Evolutionary conservation across 1,140 invertebrate genomes (phyloP).

Genomic region (Papilio xuthus): DNA sequence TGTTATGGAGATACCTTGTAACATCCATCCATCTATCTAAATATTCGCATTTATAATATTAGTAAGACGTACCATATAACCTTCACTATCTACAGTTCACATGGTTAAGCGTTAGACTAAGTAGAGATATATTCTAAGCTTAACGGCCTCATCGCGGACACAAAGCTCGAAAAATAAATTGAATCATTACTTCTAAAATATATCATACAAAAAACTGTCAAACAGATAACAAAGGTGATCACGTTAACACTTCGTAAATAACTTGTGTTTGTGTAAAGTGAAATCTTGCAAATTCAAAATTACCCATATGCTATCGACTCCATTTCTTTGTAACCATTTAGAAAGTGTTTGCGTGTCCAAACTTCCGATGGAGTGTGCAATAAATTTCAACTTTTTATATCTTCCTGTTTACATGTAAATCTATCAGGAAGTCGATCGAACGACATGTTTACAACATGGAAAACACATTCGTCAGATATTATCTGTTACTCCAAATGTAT

Average conservation of each 20-base stretch:
- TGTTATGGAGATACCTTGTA: too few relatives aligned
- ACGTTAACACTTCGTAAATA: neutral
- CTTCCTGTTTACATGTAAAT: conserved; percentile 31
- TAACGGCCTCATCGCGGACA: neutral
- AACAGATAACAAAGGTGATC: neutral
- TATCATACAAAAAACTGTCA: neutral
- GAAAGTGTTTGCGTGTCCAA: conserved; percentile 23
- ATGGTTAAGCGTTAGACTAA: neutral
- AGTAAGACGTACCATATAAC: neutral
- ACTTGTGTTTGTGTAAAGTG: too few relatives aligned
- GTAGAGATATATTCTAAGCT: conserved; percentile 14
- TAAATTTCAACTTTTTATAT: conserved; percentile 28
- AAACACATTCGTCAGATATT: neutral
- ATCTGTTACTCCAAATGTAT: neutral
- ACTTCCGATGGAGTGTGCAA: conserved; percentile 13
- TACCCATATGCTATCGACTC: neutral
- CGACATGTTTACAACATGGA: conserved; percentile 1
- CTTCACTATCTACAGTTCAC: neutral
- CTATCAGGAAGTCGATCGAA: conserved; percentile 7
- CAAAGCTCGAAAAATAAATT: neutral
- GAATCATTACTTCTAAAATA: neutral
- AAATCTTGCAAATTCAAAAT: too few relatives aligned
- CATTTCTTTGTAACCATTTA: neutral
- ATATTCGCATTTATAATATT: too few relatives aligned
- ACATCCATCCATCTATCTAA: too few relatives aligned